Evolutionary conservation across 2,113 vertebrate genomes (phyloP).

Genomic region (Notiomystis cincta): DNA sequence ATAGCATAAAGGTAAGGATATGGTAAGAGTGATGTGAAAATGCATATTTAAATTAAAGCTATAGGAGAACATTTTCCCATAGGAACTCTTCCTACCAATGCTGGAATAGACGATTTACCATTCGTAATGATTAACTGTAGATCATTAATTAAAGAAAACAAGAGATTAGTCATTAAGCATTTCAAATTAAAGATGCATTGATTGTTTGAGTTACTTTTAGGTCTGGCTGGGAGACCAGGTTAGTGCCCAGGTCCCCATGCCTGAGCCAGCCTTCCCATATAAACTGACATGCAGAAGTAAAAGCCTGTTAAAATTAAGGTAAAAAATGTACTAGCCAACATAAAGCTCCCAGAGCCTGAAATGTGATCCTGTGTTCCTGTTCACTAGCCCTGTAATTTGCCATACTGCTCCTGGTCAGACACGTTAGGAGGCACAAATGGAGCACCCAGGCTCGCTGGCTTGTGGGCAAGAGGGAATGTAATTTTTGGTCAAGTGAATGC

Average conservation of each 20-base stretch:
- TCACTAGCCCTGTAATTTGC: not conserved
- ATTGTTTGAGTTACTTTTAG: not conserved
- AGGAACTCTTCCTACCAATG: conserved; percentile 20
- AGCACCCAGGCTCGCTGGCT: not conserved
- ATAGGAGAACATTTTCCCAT: conserved; percentile 49
- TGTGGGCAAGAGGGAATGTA: not conserved
- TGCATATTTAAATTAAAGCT: conserved; percentile 57
- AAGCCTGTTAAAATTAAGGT: not conserved
- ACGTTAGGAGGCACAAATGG: not conserved
- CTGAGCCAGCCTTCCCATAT: not conserved
- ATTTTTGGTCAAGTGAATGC: not conserved
- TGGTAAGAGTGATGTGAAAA: conserved; percentile 25
- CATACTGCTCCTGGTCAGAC: not conserved
- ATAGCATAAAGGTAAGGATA: conserved; percentile 37
- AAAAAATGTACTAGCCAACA: not conserved
- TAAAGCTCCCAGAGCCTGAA: not conserved
- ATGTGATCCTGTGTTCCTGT: not conserved
- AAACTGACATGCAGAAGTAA: not conserved
- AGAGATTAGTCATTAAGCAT: conserved; percentile 1
- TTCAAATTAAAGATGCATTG: conserved; percentile 2
- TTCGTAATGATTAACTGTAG: conserved; percentile 6
- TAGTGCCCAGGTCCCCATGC: not conserved
- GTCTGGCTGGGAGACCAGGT: not conserved
- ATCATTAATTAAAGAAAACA: conserved; percentile 51
- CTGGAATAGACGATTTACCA: conserved; percentile 33